Percentiles rank a stretch among this genome's conserved stretches.
Evolutionary conservation across 1,140 invertebrate species (phyloP).

Genomic region (Rhopalosiphum padi): DNA sequence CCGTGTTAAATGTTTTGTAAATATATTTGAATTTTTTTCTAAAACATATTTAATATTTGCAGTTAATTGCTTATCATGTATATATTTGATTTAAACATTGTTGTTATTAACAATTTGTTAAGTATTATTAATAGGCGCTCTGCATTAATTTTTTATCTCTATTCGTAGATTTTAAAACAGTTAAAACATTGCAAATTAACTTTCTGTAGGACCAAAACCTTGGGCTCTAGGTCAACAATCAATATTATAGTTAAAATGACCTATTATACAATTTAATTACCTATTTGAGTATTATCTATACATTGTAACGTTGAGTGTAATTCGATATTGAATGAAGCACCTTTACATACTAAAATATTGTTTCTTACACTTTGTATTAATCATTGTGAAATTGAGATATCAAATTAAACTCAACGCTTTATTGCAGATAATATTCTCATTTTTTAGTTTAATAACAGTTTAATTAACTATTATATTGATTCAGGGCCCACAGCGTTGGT

Average conservation of each 20-base stretch:
- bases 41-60: not conserved
- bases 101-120: not conserved
- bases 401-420: not conserved
- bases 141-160: not conserved
- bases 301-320: not conserved
- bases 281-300: not conserved
- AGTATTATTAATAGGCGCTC: not conserved
- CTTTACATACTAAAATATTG: not conserved
- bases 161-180: not conserved
- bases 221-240: not conserved
- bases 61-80: not conserved
- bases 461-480: not conserved
- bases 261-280: conserved; percentile 7
- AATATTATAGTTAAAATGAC: not conserved
- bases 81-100: too few relatives aligned
- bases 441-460: not conserved
- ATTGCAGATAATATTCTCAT: not conserved
- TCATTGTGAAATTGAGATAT: not conserved
- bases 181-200: not conserved
- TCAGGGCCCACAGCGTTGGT: not conserved
- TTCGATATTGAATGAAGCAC: not conserved
- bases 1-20: not conserved
- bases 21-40: not conserved
- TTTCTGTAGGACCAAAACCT: not conserved
- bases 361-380: not conserved